A percentile compares a stretch with the other conserved stretches of the same genome.
These are phyloP conservation scores for Drosophila pseudoananassae DNA, from an alignment of 1,140 invertebrate species.

Conservation along the genomic window DNA sequence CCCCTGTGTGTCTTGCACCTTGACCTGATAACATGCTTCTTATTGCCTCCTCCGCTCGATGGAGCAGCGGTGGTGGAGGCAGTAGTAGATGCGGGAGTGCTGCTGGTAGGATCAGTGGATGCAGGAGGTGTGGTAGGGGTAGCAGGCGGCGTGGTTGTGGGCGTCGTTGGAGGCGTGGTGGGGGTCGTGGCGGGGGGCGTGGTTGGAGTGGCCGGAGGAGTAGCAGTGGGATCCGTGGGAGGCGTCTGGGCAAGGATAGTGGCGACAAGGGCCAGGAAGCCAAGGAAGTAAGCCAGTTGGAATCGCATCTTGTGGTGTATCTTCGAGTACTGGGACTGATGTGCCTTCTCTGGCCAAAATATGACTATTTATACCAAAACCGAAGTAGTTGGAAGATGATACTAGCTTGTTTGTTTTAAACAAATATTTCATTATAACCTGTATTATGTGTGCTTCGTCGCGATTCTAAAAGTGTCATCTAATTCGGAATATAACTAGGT, in stretches of 20 bases:
- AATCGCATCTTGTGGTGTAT: background rate
- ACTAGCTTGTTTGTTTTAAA: background rate
- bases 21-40: too few relatives aligned
- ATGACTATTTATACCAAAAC: background rate
- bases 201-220: background rate
- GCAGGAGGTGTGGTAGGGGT: background rate
- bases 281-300: conserved; percentile 2
- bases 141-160: background rate
- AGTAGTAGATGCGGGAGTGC: background rate
- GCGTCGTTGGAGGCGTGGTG: background rate
- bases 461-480: background rate
- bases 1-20: too few relatives aligned
- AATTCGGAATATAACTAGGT: too few relatives aligned
- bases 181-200: background rate
- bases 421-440: background rate
- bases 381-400: background rate
- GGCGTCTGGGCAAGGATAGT: background rate
- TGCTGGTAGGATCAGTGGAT: background rate
- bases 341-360: background rate
- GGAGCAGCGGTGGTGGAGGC: background rate
- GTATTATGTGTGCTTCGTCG: background rate
- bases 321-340: background rate
- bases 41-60: too few relatives aligned
- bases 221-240: background rate
- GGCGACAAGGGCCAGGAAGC: background rate